Conservation (phyloP, 64 coral and sea anemone genomes). For the Actinia tenebrosa region DNA sequence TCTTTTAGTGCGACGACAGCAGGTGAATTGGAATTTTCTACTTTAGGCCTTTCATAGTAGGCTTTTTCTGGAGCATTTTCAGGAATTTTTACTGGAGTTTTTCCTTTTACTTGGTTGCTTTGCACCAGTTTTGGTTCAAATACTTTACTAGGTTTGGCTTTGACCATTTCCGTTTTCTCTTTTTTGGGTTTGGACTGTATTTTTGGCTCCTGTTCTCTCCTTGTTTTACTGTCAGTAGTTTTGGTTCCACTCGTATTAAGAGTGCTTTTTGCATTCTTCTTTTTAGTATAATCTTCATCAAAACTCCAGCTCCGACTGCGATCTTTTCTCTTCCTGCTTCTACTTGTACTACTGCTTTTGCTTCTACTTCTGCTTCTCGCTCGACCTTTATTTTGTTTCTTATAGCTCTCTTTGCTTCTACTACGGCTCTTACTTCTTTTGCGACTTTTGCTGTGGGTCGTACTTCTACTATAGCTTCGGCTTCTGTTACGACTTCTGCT, state of each 20-base stretch:
- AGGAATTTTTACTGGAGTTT: not conserved
- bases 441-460: constrained; percentile 15
- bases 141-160: not conserved
- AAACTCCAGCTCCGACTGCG: constrained; percentile 29
- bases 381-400: not conserved
- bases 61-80: not conserved
- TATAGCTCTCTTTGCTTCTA: not conserved
- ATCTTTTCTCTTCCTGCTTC: constrained; percentile 15
- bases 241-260: not conserved
- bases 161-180: not conserved
- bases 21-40: not conserved
- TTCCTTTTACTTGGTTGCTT: not conserved
- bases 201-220: not conserved
- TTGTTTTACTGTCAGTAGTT: not conserved
- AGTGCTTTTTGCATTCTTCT: not conserved
- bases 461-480: constrained; percentile 20
- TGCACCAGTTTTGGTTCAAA: not conserved
- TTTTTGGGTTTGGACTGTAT: not conserved
- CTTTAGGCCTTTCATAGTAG: not conserved
- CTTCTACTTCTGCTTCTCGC: constrained; percentile 16
- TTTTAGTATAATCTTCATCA: constrained; percentile 30
- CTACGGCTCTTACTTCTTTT: not conserved
- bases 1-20: constrained; percentile 9
- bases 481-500: constrained; percentile 19
- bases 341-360: constrained; percentile 5